phyloP scores from a whole-genome alignment of 2,113 vertebrate genomes.

The Ciconia maguari region DNA sequence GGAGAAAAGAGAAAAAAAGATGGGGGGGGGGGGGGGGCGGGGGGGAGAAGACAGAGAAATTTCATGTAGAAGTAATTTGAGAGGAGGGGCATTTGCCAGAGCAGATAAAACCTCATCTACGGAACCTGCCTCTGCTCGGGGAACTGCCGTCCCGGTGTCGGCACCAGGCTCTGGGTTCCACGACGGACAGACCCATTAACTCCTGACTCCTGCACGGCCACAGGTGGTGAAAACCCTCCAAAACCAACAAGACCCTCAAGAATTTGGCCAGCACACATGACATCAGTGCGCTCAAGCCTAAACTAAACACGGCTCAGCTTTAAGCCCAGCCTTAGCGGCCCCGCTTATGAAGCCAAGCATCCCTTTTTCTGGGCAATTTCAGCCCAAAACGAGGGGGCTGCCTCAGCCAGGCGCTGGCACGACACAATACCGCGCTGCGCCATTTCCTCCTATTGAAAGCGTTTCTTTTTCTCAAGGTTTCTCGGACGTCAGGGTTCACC shows the following conservation, averaged over 20 bases:
- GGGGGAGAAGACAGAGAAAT: no score
- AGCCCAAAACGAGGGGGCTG: neutral
- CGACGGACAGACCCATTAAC: accelerated
- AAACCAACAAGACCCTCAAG: neutral
- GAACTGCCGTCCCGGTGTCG: accelerated
- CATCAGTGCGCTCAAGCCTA: accelerated
- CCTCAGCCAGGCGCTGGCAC: neutral
- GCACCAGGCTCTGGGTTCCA: neutral
- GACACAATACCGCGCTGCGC: accelerated
- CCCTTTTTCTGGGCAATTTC: neutral
- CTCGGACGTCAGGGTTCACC: neutral
- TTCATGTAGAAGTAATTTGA: neutral
- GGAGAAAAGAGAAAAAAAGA: accelerated
- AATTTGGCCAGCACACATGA: accelerated
- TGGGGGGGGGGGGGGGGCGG: no score
- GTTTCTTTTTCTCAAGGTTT: neutral
- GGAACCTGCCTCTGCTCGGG: accelerated
- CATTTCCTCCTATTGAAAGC: neutral
- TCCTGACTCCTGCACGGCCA: accelerated
- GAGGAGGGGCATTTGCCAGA: neutral
- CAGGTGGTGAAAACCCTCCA: accelerated
- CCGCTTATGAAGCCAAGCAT: accelerated
- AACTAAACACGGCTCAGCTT: neutral
- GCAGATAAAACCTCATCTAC: neutral
- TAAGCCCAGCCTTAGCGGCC: neutral